A percentile compares a stretch with the other conserved stretches of the same genome.
phyloP scores from a whole-genome alignment of 2,113 vertebrate species.

The Stictonetta naevosa region DNA sequence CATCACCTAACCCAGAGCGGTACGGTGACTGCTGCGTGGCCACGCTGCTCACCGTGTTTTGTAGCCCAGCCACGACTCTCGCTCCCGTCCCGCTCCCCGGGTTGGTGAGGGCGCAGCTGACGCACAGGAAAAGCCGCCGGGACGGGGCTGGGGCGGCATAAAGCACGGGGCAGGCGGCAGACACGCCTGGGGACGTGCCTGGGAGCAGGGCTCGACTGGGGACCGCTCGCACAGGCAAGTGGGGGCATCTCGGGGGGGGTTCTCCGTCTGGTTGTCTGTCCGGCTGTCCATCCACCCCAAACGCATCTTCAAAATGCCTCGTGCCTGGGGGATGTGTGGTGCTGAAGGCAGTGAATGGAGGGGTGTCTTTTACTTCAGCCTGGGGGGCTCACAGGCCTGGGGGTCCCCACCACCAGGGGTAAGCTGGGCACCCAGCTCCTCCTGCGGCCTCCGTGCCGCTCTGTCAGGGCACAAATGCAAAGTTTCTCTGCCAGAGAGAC shows the following conservation, averaged over 20 bases:
- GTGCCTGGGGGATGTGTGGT: not conserved
- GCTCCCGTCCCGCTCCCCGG: no score
- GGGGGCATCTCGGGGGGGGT: not conserved
- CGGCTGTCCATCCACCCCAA: not conserved
- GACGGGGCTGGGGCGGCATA: not conserved
- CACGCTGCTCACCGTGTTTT: not conserved
- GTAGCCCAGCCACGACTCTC: not conserved
- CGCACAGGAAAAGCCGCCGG: slow-evolving; percentile 21
- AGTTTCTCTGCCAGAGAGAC: not conserved
- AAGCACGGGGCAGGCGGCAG: not conserved
- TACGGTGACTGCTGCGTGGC: not conserved
- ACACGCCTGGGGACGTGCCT: not conserved
- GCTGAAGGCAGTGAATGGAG: not conserved
- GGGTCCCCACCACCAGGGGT: not conserved
- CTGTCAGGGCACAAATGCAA: not conserved
- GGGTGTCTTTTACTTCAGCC: not conserved
- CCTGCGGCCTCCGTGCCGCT: not conserved
- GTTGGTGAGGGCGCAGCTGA: not conserved
- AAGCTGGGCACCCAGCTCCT: no score
- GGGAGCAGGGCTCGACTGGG: not conserved
- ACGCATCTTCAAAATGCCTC: not conserved
- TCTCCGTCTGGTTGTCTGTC: not conserved
- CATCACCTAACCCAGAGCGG: no score
- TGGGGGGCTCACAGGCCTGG: not conserved
- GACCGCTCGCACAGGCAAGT: not conserved